Base-by-base conservation (phyloP, 2,797 vertebrate species). In the Coluber constrictor region DNA sequence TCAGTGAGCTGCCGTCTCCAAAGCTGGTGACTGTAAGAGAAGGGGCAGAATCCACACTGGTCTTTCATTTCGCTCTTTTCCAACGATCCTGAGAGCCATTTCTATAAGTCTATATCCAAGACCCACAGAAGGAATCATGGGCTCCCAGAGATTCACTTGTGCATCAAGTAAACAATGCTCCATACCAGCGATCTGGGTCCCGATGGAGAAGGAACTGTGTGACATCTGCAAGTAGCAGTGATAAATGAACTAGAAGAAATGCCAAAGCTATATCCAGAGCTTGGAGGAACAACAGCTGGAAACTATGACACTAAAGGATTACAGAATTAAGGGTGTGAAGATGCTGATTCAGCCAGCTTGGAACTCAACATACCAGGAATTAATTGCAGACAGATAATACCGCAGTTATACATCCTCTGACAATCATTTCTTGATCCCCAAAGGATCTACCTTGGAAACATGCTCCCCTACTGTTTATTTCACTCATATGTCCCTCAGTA, bases 191-290 rank as follows among this genome's bases (percentile, higher is more conserved):
- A 88, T 70, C 47, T 47, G 43, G 47, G 15, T 87, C 59, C 55
- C 7, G 90, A 54, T 59, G 63, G 66, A 1, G 47, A 57, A 91
- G 55, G 37, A 74, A 91, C 23, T 25, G 66, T 90, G 16, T n/a
- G 87, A 63, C 90, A 91, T 89, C 87, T 91, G 87, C 12, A 79
- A 66, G 32, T 9, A 13, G 3, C 18, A 3, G 16, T 66, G 66
- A 93, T 54, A 63, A 91, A 91, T 89, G 66, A 59, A 88, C 93
- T 9, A 27, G 93, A 91, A 89, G 87, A 89, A 54, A 70, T 51
- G 92, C 54, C 92, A 93, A 55, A 12, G 60, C 66, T n/a, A 87
- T 11, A 61, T 15, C 70, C 87, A 56, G 66, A 86, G 86, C 87
- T 87, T 7, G 51, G 56, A 93, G 90, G 5, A 66, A 83, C 83